A percentile compares a stretch with the other conserved stretches of the same genome.
Conservation (phyloP, 2,797 vertebrate species). For the Hippocampus kuda region DNA sequence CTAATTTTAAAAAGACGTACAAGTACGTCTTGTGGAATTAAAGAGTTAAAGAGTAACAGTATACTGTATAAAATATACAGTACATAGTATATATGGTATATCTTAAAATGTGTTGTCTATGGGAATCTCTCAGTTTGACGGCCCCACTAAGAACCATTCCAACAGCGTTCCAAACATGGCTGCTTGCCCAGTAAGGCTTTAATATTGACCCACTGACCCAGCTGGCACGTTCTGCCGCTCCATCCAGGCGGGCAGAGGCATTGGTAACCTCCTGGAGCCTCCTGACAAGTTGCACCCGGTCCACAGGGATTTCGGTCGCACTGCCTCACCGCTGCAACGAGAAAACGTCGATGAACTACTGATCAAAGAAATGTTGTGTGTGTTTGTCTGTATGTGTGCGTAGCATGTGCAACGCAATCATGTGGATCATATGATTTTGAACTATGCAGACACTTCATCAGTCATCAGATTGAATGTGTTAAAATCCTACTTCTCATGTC, state of each 20-base stretch:
- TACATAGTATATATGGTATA: no score
- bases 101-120: no score
- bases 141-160: not conserved
- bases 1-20: no score
- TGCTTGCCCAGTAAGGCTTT: not conserved
- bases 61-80: no score
- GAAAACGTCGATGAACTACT: slow-evolving; percentile 25
- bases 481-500: no score
- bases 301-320: slow-evolving; percentile 67
- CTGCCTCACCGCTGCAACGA: slow-evolving; percentile 55
- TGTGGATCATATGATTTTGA: slow-evolving; percentile 16
- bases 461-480: no score
- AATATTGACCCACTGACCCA: slow-evolving; percentile 57
- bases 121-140: not conserved
- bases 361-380: slow-evolving; percentile 18
- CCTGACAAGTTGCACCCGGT: slow-evolving; percentile 65
- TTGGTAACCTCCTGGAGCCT: slow-evolving; percentile 56
- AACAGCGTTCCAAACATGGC: not conserved
- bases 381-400: slow-evolving; percentile 19
- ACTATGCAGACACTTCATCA: slow-evolving; percentile 38
- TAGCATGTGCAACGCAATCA: slow-evolving; percentile 11
- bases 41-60: no score
- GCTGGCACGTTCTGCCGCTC: slow-evolving; percentile 70
- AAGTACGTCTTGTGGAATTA: no score
- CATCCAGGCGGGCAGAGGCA: slow-evolving; percentile 69